phyloP scores from a whole-genome alignment of 2,888 invertebrate species.

The Tachina grossa region DNA sequence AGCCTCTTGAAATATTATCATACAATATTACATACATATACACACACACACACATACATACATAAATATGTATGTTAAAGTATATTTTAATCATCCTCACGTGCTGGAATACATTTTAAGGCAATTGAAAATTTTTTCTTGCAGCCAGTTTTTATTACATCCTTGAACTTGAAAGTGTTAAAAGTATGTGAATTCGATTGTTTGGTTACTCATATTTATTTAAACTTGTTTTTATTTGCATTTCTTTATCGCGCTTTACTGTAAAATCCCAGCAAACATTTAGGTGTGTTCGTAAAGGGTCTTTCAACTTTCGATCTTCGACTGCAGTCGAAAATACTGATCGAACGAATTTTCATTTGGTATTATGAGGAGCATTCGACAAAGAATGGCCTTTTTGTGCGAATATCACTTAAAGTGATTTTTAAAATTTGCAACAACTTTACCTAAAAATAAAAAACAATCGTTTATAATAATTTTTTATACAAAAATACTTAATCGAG shows the following conservation, averaged over 20 bases:
- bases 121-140: not conserved
- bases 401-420: too few species aligned
- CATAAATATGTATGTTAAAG: not conserved
- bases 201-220: too few species aligned
- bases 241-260: not conserved
- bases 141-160: constrained; percentile 32
- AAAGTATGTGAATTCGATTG: not conserved
- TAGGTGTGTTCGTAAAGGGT: not conserved
- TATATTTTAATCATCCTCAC: constrained; percentile 45
- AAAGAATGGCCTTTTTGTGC: too few species aligned
- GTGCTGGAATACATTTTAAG: constrained; percentile 56
- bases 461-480: too few species aligned
- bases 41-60: not conserved
- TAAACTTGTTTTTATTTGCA: not conserved
- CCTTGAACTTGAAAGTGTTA: constrained; percentile 53
- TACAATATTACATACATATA: not conserved
- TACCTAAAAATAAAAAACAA: too few species aligned
- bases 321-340: too few species aligned
- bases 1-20: constrained; percentile 8
- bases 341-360: too few species aligned
- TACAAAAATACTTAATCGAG: too few species aligned
- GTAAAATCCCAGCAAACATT: not conserved
- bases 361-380: too few species aligned
- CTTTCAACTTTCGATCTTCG: too few species aligned
- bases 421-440: too few species aligned